phyloP scores from a whole-genome alignment of 2,797 vertebrate species.

The Adelosebastes latens region DNA sequence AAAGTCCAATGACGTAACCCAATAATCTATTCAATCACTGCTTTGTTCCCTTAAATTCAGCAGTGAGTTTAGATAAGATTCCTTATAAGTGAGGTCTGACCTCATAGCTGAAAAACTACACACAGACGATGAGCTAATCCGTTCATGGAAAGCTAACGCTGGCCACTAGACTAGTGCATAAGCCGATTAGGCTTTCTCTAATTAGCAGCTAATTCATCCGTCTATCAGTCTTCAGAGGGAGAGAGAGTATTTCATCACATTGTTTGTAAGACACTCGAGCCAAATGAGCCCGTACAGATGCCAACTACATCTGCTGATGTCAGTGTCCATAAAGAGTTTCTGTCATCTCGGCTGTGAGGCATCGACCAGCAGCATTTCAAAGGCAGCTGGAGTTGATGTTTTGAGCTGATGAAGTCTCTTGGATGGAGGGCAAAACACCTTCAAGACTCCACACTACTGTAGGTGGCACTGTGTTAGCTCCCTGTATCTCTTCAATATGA shows the following conservation, averaged over 20 bases:
- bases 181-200: slow-evolving; percentile 50
- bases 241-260: neutral
- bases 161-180: slow-evolving; percentile 24
- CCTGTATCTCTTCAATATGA: neutral
- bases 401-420: neutral
- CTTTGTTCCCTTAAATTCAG: neutral
- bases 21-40: neutral
- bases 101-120: slow-evolving; percentile 26
- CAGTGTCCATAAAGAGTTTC: neutral
- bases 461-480: neutral
- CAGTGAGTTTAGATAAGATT: slow-evolving; percentile 29
- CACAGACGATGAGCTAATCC: slow-evolving; percentile 42
- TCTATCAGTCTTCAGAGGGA: neutral
- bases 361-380: neutral
- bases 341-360: neutral
- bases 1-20: neutral
- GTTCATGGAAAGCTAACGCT: slow-evolving; percentile 40
- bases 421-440: neutral
- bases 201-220: slow-evolving; percentile 23
- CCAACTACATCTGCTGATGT: neutral
- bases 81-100: slow-evolving; percentile 17
- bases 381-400: neutral
- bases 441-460: neutral
- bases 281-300: neutral
- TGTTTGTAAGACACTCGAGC: neutral